Base-by-base conservation (phyloP, 2,797 vertebrate species). In the Argyrosomus regius region DNA sequence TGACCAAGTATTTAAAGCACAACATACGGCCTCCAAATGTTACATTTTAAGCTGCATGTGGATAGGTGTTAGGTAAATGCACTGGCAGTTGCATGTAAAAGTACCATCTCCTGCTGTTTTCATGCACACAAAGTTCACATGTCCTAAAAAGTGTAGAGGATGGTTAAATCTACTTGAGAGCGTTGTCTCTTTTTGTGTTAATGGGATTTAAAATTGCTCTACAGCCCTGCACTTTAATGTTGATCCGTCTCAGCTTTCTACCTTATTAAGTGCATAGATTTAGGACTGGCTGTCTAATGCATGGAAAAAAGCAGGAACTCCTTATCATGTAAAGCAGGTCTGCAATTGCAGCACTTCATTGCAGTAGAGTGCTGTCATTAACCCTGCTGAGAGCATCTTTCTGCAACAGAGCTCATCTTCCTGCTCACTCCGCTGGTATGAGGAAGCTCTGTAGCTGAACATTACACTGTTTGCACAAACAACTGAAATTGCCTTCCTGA, bases 331-430 rank as follows among this genome's bases (percentile, higher is more conserved):
- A 94, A 96, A 97, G 98, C 98, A 99, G 98, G 97, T 93, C 95
- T 95, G 98, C 98, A 99, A 99, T 98, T 99, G 86, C 98, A 97
- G 97, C 83, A 88, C 96, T 96, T 93, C 85, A 46, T 94, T 91
- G 70, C 84, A 64, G 94, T 99, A 92, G 82, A 96, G 96, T 95
- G 90, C 93, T 98, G 98, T 92, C 98, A 99, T 99, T 97, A 96
- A 91, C 61, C 97, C 98, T 99, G 98, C 98, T 98, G 92, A 99
- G 92, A 99, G 91, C 75, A 97, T 94, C 49, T 62, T 73, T 77
- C 80, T 94, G 95, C 95, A 92, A 56, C 41, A n/a, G 72, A 81
- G 84, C 80, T n/a, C 6, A 4, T 4, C 60, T 18, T 77, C 93
- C 93, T 95, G 82, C 64, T 95, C 91, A 80, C 49, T 11, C 0